phyloP scores from a whole-genome alignment of 1,140 invertebrate species.

The Zaprionus ghesquierei region DNA sequence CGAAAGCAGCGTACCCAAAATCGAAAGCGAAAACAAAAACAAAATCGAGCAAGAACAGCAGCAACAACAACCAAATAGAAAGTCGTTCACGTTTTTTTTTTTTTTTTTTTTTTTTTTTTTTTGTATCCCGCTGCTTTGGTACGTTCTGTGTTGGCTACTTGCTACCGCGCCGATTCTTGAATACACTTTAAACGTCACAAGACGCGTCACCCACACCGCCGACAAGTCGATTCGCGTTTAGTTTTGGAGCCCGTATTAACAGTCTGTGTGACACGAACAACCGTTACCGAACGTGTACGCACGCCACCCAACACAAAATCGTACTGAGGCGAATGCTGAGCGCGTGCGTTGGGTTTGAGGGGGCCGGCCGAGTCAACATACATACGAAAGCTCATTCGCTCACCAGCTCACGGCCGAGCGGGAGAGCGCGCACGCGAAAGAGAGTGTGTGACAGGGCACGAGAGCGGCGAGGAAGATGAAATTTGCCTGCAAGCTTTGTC shows the following conservation, averaged over 20 bases:
- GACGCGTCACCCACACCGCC: constrained; percentile 21
- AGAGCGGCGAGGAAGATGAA: background rate
- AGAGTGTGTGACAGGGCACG: background rate
- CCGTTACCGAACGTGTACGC: constrained; percentile 37
- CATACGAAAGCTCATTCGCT: constrained; percentile 26
- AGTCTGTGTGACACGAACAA: constrained; percentile 4
- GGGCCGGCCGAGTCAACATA: constrained; percentile 4
- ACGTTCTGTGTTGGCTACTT: constrained; percentile 12
- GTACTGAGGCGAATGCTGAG: constrained; percentile 22
- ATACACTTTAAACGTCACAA: constrained; percentile 35
- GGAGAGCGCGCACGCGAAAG: background rate
- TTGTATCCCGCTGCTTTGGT: constrained; percentile 45
- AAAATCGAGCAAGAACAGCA: background rate
- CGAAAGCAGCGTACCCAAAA: constrained; percentile 1
- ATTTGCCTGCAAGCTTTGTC: constrained; percentile 5
- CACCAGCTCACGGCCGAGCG: background rate
- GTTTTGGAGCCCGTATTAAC: background rate
- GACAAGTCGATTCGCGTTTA: background rate
- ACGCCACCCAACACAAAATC: constrained; percentile 24
- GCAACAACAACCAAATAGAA: constrained; percentile 27
- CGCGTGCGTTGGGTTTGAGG: constrained; percentile 32
- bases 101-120: background rate
- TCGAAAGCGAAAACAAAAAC: constrained; percentile 21
- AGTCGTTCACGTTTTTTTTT: constrained; percentile 24
- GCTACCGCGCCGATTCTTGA: constrained; percentile 56